phyloP scores from a whole-genome alignment of 2,888 invertebrate genomes.

The Dicranocentrus wangi region DNA sequence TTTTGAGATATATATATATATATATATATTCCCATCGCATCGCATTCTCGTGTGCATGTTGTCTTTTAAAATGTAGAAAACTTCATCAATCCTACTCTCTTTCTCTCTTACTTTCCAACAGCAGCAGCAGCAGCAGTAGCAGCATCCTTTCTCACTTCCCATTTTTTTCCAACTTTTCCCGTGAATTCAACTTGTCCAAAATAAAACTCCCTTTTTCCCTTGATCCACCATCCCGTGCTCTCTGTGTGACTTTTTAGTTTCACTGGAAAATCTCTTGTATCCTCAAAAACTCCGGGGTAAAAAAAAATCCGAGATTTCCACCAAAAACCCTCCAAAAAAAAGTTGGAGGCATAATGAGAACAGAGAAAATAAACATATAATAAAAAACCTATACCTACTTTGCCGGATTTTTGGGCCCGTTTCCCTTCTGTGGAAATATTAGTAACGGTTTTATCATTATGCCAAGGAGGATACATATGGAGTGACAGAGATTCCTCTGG shows the following conservation, averaged over 20 bases:
- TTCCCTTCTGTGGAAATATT: background rate
- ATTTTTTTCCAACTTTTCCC: constrained; percentile 17
- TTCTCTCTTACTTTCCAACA: constrained; percentile 16
- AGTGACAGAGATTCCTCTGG: background rate
- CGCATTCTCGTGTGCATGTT: constrained; percentile 35
- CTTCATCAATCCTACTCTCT: constrained; percentile 57
- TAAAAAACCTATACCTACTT: background rate
- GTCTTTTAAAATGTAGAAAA: constrained; percentile 43
- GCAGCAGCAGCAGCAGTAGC: too few species aligned
- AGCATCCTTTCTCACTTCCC: constrained; percentile 10
- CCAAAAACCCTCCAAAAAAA: too few species aligned
- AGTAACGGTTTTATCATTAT: background rate
- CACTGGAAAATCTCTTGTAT: background rate
- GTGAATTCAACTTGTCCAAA: too few species aligned
- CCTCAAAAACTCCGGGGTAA: constrained; percentile 5
- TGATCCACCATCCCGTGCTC: too few species aligned
- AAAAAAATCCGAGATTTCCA: constrained; percentile 2
- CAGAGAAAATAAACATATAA: background rate
- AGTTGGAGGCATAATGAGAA: constrained; percentile 24
- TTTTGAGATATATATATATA: too few species aligned
- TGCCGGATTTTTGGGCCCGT: background rate
- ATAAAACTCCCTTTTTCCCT: too few species aligned
- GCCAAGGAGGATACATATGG: too few species aligned
- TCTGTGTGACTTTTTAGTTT: constrained; percentile 6
- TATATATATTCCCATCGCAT: too few species aligned